These are phyloP conservation scores for Columba guinea DNA, from an alignment of 2,797 vertebrate genomes.

Conservation along the genomic window DNA sequence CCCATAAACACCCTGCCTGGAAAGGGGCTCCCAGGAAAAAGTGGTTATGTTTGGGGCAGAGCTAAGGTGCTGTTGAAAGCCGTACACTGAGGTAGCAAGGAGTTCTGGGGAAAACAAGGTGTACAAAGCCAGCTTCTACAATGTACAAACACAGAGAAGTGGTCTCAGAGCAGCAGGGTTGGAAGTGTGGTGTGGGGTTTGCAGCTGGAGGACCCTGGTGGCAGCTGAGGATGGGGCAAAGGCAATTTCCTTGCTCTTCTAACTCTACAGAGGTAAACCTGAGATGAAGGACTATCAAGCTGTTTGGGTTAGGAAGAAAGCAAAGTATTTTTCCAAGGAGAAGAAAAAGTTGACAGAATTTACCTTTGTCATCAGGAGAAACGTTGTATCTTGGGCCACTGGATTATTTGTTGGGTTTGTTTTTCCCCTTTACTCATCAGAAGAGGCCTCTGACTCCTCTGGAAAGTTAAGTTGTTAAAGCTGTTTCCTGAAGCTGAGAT, in stretches of 20 bases:
- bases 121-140: fast-evolving
- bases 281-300: neutral
- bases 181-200: neutral
- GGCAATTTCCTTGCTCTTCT: neutral
- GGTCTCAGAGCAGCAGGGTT: neutral
- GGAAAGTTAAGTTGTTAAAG: neutral
- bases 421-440: neutral
- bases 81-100: neutral
- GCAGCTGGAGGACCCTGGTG: neutral
- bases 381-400: neutral
- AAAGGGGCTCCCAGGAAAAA: neutral
- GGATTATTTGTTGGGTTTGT: neutral
- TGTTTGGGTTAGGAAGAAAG: neutral
- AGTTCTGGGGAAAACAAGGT: neutral
- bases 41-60: neutral
- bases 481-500: neutral
- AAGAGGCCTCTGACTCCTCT: neutral
- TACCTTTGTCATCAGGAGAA: neutral
- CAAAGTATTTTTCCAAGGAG: neutral
- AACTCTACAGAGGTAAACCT: neutral
- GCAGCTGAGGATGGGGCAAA: neutral
- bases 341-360: neutral
- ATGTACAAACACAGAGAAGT: neutral
- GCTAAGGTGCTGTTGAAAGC: neutral
- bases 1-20: neutral